Conservation (phyloP, 2,888 invertebrate genomes). For the Leistus spinibarbis region DNA sequence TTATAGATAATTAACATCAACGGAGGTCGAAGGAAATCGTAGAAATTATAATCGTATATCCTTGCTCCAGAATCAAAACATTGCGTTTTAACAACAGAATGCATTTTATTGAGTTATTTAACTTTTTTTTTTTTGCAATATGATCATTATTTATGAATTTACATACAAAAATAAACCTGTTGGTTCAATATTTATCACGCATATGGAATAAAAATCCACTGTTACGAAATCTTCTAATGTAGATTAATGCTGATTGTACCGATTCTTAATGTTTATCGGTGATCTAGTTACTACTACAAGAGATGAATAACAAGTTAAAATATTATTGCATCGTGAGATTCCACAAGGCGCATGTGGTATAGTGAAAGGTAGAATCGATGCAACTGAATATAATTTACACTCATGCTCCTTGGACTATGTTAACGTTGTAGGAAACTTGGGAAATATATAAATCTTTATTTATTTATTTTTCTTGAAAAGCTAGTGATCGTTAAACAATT, state of each 20-base stretch:
- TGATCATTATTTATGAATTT: no score
- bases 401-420: not conserved
- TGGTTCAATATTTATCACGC: not conserved
- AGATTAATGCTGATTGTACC: not conserved
- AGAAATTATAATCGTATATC: no score
- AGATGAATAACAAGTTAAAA: constrained; percentile 30
- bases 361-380: constrained; percentile 24
- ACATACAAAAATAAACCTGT: not conserved
- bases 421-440: not conserved
- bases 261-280: constrained; percentile 12
- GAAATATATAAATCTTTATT: not conserved
- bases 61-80: no score
- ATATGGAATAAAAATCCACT: not conserved
- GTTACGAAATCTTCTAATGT: not conserved
- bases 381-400: not conserved
- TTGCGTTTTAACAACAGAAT: no score
- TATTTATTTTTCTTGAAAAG: no score
- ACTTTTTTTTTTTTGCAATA: no score
- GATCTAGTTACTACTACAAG: constrained; percentile 25
- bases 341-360: not conserved
- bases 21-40: no score
- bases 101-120: no score
- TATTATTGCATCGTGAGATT: constrained; percentile 11
- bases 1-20: no score
- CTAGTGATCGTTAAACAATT: no score